phyloP scores from a whole-genome alignment of 2,888 invertebrate genomes.

The Strigamia maritima region DNA sequence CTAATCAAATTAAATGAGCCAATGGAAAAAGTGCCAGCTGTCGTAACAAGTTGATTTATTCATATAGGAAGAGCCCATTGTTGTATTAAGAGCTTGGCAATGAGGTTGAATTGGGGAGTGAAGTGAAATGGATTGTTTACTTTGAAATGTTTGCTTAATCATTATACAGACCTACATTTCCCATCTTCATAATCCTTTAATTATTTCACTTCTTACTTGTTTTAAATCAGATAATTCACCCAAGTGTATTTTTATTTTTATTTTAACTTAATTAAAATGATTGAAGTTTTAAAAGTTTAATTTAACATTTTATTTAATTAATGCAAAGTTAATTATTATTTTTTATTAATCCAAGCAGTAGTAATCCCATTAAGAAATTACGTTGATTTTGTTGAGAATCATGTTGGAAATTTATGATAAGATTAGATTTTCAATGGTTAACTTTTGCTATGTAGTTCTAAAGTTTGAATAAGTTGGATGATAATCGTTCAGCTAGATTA shows the following conservation, averaged over 20 bases:
- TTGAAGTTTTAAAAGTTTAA: background rate
- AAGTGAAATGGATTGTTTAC: constrained; percentile 6
- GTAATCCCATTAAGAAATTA: no score
- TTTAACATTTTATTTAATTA: background rate
- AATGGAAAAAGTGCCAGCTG: constrained; percentile 35
- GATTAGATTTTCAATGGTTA: no score
- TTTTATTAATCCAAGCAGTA: no score
- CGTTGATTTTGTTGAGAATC: no score
- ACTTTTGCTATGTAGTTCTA: no score
- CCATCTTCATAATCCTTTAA: constrained; percentile 11
- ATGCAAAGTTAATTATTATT: background rate
- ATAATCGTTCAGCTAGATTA: no score
- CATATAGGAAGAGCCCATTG: constrained; percentile 33
- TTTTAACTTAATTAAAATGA: background rate
- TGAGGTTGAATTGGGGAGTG: background rate
- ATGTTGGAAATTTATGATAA: no score
- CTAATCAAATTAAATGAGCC: constrained; percentile 35
- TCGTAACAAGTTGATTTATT: constrained; percentile 35
- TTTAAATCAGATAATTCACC: background rate
- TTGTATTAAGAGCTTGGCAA: constrained; percentile 11
- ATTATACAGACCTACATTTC: background rate
- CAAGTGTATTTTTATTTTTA: background rate
- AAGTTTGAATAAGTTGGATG: no score
- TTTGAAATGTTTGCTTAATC: constrained; percentile 18
- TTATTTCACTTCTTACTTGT: background rate